These are phyloP conservation scores for Drosophila vallismaia DNA, from an alignment of 2,888 invertebrate species.

Conservation along the genomic window DNA sequence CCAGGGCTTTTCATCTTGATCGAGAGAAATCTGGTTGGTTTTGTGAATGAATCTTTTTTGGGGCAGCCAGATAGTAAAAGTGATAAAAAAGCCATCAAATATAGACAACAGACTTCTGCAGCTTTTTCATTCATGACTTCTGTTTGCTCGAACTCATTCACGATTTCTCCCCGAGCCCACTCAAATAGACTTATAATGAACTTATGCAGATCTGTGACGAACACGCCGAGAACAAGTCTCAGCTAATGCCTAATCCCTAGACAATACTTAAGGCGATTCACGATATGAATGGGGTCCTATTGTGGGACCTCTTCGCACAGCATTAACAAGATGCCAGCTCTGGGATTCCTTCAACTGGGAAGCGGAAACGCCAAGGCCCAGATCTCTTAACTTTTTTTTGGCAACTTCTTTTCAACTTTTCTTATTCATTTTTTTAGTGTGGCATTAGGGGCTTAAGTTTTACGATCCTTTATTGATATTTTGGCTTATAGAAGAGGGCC, in stretches of 20 bases:
- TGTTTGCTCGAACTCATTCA: conserved; percentile 23
- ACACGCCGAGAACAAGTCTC: conserved; percentile 37
- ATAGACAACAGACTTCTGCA: neutral
- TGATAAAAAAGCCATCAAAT: conserved; percentile 21
- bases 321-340: conserved; percentile 30
- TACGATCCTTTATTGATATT: conserved; percentile 71
- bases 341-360: conserved; percentile 25
- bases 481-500: conserved; percentile 8
- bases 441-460: conserved; percentile 42
- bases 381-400: conserved; percentile 28
- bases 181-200: conserved; percentile 2
- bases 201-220: conserved; percentile 41
- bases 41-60: conserved; percentile 16
- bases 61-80: conserved; percentile 22
- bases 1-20: neutral
- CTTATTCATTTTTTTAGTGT: conserved; percentile 4
- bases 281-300: conserved; percentile 13
- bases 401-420: conserved; percentile 29
- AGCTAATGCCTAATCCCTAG: conserved; percentile 36
- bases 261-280: conserved; percentile 34
- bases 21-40: conserved; percentile 26
- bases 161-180: conserved; percentile 34
- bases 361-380: conserved; percentile 70
- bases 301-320: conserved; percentile 41
- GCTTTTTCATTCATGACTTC: conserved; percentile 35